Percentiles rank a stretch among this genome's conserved stretches.
phyloP scores from a whole-genome alignment of 2,797 vertebrate species.

The Hydrophis major region DNA sequence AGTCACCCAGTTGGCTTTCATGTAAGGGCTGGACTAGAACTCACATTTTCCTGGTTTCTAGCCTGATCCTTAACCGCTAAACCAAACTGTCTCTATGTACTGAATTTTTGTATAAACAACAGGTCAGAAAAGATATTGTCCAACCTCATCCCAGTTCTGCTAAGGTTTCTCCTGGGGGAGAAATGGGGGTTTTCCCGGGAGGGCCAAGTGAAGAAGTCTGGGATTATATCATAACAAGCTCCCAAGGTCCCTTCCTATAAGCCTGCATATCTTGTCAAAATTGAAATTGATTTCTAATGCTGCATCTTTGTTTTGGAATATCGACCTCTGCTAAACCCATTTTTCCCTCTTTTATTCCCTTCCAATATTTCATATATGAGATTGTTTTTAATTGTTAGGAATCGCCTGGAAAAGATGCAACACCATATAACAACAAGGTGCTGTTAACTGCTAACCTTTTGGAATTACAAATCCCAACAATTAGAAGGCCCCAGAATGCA shows the following conservation, averaged over 20 bases:
- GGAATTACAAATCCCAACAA: constrained; percentile 7
- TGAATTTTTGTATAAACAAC: not conserved
- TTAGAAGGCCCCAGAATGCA: constrained; percentile 23
- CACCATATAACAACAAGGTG: not conserved
- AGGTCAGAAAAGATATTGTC: not conserved
- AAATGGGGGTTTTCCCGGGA: not conserved
- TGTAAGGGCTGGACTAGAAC: not conserved
- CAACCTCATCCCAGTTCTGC: not conserved
- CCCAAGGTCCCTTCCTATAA: not conserved
- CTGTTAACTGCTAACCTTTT: not conserved
- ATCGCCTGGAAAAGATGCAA: not conserved
- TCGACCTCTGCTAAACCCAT: not conserved
- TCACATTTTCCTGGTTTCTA: not conserved
- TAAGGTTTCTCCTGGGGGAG: not conserved
- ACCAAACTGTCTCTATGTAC: not conserved
- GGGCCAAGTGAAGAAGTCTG: not conserved
- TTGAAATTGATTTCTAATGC: not conserved
- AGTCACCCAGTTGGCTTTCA: too few species aligned
- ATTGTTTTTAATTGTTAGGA: not conserved
- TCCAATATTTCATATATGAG: not conserved
- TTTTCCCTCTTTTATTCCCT: not conserved
- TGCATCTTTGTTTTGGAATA: not conserved
- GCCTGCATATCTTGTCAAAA: not conserved
- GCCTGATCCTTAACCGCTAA: not conserved
- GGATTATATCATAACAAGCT: not conserved